Percentiles rank a stretch among this genome's conserved stretches.
Conservation (phyloP, 1,140 invertebrate genomes). For the Leptinotarsa texana region DNA sequence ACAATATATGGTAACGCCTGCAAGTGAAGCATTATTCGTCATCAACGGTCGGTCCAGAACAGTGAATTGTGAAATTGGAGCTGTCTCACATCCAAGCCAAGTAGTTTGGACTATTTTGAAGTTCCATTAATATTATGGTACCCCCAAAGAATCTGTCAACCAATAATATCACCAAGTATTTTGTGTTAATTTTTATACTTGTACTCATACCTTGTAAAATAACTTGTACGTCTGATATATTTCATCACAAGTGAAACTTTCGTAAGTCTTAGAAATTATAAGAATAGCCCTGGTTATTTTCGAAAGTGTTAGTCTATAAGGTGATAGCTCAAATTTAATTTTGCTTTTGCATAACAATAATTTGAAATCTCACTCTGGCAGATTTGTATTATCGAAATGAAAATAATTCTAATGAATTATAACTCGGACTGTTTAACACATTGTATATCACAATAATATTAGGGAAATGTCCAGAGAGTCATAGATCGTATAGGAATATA, state of each 20-base stretch:
- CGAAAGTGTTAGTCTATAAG: no score
- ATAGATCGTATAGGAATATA: constrained; percentile 36
- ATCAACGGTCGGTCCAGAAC: constrained; percentile 74
- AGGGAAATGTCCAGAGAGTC: constrained; percentile 34
- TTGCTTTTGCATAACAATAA: no score
- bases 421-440: not conserved
- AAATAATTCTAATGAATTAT: no score
- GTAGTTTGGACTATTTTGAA: constrained; percentile 69
- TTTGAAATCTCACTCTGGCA: no score
- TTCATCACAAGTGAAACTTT: no score
- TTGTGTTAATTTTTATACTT: constrained; percentile 4
- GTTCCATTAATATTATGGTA: constrained; percentile 51
- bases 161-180: not conserved
- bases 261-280: no score
- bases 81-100: constrained; percentile 66
- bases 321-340: no score
- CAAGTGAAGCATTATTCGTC: constrained; percentile 73
- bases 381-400: no score
- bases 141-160: not conserved
- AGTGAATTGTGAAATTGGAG: constrained; percentile 78
- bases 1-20: constrained; percentile 75
- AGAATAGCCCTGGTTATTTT: no score
- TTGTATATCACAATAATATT: constrained; percentile 20
- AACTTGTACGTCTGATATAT: no score
- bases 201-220: not conserved